Evolutionary conservation across 2,113 vertebrate genomes (phyloP).

Genomic region (Vulpes lagopus): DNA sequence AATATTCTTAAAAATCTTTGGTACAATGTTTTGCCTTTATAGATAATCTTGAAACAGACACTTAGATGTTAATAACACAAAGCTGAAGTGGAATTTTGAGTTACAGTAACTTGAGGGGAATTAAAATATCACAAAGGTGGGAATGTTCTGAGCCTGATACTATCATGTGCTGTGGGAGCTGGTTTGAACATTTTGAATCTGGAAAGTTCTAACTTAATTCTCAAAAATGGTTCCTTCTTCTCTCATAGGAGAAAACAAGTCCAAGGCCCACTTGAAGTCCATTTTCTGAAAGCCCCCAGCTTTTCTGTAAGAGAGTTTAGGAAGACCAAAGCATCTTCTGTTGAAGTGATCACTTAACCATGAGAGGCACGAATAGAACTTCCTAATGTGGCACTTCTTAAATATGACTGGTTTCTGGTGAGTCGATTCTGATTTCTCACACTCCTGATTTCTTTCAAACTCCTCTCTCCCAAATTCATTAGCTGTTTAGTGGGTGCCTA

Average conservation of each 20-base stretch:
- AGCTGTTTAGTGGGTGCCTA: background rate
- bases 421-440: background rate
- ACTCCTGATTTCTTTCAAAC: background rate
- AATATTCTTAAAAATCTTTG: background rate
- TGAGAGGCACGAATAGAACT: background rate
- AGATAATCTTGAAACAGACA: constrained; percentile 49
- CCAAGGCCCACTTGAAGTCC: background rate
- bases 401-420: background rate
- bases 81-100: constrained; percentile 65
- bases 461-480: background rate
- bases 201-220: constrained; percentile 55
- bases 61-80: constrained; percentile 64
- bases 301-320: background rate
- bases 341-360: background rate
- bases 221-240: constrained; percentile 49
- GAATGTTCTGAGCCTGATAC: background rate
- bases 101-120: constrained; percentile 50
- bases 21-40: background rate
- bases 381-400: background rate
- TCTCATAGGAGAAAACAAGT: background rate
- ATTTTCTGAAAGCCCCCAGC: background rate
- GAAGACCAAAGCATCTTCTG: background rate
- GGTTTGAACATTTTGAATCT: constrained; percentile 65
- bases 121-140: constrained; percentile 41
- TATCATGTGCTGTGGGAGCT: background rate